phyloP scores from a whole-genome alignment of 2,113 vertebrate genomes.

The Chelonoidis abingdonii region DNA sequence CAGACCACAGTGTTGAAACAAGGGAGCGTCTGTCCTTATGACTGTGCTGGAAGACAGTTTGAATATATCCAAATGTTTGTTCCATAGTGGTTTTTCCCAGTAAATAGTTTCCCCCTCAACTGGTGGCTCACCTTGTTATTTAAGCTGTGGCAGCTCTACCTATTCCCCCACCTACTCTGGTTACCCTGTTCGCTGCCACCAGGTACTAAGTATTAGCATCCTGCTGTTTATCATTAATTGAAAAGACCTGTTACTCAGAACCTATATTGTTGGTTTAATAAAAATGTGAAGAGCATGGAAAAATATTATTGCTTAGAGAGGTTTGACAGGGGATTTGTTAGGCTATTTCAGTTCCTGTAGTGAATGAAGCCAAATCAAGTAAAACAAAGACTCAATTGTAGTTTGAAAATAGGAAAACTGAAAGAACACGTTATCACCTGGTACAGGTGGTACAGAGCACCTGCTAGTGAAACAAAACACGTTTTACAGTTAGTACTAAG shows the following conservation, averaged over 20 bases:
- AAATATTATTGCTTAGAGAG: fast-evolving
- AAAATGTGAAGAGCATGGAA: not conserved
- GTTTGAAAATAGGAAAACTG: not conserved
- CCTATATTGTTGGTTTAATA: not conserved
- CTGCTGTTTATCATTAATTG: not conserved
- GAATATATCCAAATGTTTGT: not conserved
- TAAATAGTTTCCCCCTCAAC: not conserved
- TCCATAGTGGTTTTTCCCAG: not conserved
- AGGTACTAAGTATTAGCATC: not conserved
- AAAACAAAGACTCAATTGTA: not conserved
- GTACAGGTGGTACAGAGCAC: slow-evolving; percentile 6
- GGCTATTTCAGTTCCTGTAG: not conserved
- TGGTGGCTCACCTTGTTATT: not conserved
- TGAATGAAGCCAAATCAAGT: not conserved
- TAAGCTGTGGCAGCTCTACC: not conserved
- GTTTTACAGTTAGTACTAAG: slow-evolving; percentile 11
- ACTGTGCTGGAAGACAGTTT: not conserved
- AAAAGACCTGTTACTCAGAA: not conserved
- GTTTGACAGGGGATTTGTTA: not conserved
- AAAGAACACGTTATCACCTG: not conserved
- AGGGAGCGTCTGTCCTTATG: not conserved
- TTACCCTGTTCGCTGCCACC: fast-evolving
- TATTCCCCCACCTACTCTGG: not conserved
- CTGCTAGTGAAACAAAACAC: not conserved
- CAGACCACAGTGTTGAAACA: too few species aligned